Percentiles rank a stretch among this genome's conserved stretches.
Conservation (phyloP, 1,140 invertebrate genomes). For the Eciton burchellii region DNA sequence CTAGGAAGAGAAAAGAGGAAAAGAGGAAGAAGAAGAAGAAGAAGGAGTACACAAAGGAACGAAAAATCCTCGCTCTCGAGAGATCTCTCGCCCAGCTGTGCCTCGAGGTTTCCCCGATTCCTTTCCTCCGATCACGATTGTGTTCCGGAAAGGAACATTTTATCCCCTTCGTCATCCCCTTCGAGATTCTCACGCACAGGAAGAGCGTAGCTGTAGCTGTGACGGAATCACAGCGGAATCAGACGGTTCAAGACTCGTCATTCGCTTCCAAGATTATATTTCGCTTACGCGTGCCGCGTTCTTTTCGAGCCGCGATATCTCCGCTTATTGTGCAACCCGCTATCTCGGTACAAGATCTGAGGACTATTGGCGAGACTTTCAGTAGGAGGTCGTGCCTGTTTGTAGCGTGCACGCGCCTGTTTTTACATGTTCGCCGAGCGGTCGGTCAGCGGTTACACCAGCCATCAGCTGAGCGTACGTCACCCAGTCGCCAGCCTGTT, state of each 20-base stretch:
- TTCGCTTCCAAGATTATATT: not conserved
- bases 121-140: not conserved
- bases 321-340: not conserved
- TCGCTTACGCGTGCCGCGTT: not conserved
- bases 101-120: not conserved
- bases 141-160: not conserved
- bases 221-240: no score
- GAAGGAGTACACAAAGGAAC: not conserved
- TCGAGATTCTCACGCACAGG: not conserved
- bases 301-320: not conserved
- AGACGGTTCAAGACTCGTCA: no score
- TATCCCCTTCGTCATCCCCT: not conserved
- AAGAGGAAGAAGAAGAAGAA: no score
- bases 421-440: not conserved
- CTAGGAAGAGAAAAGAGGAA: no score
- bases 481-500: constrained; percentile 42
- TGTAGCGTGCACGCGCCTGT: not conserved
- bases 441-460: constrained; percentile 5
- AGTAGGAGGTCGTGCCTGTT: constrained; percentile 3
- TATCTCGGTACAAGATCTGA: not conserved
- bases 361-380: constrained; percentile 5
- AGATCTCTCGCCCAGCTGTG: not conserved
- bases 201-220: no score
- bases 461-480: constrained; percentile 53
- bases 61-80: not conserved